Conservation (phyloP, 1,140 invertebrate genomes). For the Chironomus striatipennis region DNA sequence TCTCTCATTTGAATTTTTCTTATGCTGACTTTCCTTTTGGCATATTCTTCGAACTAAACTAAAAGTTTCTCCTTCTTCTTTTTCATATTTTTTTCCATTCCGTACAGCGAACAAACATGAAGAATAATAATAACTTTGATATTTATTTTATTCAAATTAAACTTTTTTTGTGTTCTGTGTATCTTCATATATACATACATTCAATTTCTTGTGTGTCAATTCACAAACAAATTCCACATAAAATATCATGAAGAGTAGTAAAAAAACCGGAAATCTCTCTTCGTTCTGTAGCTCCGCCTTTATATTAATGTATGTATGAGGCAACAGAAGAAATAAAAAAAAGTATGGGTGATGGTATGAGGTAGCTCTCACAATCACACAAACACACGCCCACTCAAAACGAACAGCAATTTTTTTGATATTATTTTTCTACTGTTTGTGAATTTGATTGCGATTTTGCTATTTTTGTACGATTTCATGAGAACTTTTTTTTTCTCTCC, state of each 20-base stretch:
- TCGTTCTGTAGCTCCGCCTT: conserved; percentile 8
- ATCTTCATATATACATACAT: neutral
- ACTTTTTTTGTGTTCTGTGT: neutral
- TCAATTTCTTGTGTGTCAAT: conserved; percentile 7
- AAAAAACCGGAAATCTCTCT: conserved; percentile 16
- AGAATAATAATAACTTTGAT: conserved; percentile 16
- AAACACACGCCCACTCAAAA: conserved; percentile 22
- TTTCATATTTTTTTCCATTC: neutral
- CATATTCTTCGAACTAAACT: neutral
- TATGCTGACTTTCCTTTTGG: too few relatives aligned
- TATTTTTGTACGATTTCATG: conserved; percentile 9
- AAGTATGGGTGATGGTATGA: conserved; percentile 1
- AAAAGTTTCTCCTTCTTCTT: neutral
- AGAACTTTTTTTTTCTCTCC: conserved; percentile 15
- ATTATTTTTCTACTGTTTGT: neutral
- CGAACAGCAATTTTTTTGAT: neutral
- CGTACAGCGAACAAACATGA: neutral
- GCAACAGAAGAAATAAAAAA: neutral
- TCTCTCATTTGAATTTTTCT: neutral
- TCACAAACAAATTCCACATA: conserved; percentile 3
- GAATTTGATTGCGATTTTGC: conserved; percentile 7
- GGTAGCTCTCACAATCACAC: neutral
- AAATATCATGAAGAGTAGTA: neutral
- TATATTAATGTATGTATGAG: neutral
- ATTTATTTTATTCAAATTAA: conserved; percentile 23